phyloP scores from a whole-genome alignment of 1,140 invertebrate genomes.

The Phymastichus coffea region DNA sequence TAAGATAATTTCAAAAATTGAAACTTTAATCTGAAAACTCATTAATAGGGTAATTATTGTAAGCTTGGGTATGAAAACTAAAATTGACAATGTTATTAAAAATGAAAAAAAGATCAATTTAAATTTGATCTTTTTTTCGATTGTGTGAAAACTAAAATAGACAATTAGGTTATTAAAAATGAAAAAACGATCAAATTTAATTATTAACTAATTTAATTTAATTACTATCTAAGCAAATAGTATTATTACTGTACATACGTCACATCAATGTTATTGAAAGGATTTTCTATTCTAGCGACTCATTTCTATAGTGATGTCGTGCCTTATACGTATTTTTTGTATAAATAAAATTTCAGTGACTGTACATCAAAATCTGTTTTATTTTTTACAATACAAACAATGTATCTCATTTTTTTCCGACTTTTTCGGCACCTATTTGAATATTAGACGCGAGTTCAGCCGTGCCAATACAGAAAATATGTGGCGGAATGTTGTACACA shows the following conservation, averaged over 20 bases:
- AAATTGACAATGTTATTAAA: too few relatives aligned
- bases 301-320: not conserved
- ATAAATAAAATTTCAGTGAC: slow-evolving; percentile 2
- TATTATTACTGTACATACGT: too few relatives aligned
- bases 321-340: not conserved
- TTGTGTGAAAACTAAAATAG: too few relatives aligned
- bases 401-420: not conserved
- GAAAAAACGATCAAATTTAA: too few relatives aligned
- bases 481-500: slow-evolving; percentile 25
- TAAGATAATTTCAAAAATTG: too few relatives aligned
- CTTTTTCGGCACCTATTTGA: too few relatives aligned
- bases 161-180: too few relatives aligned
- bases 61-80: too few relatives aligned
- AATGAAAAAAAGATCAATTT: not conserved
- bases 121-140: not conserved
- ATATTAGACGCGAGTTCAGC: not conserved
- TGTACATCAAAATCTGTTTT: slow-evolving; percentile 4
- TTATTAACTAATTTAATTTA: too few relatives aligned
- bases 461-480: not conserved
- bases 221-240: too few relatives aligned
- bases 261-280: too few relatives aligned
- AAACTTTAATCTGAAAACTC: not conserved
- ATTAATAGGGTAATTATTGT: too few relatives aligned
- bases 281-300: not conserved
- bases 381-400: slow-evolving; percentile 8